phyloP scores from a whole-genome alignment of 2,888 invertebrate genomes.

The Luperina nickerlii region DNA sequence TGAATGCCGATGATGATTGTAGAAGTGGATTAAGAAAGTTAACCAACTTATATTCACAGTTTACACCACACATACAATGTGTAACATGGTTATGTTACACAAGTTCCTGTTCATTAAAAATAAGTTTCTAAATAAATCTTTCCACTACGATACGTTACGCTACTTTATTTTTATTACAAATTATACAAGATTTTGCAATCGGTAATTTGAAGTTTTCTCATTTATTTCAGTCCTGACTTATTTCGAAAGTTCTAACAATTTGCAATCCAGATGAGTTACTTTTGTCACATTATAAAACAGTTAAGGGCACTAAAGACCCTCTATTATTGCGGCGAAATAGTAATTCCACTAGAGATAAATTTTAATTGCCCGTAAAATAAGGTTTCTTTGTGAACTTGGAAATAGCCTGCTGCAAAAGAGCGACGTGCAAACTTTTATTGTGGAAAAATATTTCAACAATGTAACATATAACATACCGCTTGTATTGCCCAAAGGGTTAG shows the following conservation, averaged over 20 bases:
- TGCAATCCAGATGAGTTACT: conserved; percentile 43
- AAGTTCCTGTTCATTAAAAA: not conserved
- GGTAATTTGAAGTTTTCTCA: conserved; percentile 52
- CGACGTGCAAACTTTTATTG: conserved; percentile 7
- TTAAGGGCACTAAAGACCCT: conserved; percentile 38
- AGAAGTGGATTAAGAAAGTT: not conserved
- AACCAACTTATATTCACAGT: not conserved
- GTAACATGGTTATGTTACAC: not conserved
- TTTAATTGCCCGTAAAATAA: conserved; percentile 32
- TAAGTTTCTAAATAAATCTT: conserved; percentile 9
- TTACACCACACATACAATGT: not conserved
- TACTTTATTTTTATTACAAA: conserved; percentile 42
- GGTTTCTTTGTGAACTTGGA: conserved; percentile 21
- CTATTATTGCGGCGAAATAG: conserved; percentile 42
- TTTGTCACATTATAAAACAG: conserved; percentile 44
- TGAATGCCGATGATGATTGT: not conserved
- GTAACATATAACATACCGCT: no score
- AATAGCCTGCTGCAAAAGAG: conserved; percentile 10
- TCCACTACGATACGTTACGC: no score
- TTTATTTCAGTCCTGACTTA: conserved; percentile 39
- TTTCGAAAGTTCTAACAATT: conserved; percentile 36
- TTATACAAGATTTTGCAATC: conserved; percentile 41
- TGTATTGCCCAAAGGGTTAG: no score
- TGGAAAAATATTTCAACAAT: not conserved
- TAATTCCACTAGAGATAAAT: conserved; percentile 26